Percentiles rank a stretch among this genome's conserved stretches.
These are phyloP conservation scores for Xanthia togata DNA, from an alignment of 2,888 invertebrate species.

Conservation along the genomic window DNA sequence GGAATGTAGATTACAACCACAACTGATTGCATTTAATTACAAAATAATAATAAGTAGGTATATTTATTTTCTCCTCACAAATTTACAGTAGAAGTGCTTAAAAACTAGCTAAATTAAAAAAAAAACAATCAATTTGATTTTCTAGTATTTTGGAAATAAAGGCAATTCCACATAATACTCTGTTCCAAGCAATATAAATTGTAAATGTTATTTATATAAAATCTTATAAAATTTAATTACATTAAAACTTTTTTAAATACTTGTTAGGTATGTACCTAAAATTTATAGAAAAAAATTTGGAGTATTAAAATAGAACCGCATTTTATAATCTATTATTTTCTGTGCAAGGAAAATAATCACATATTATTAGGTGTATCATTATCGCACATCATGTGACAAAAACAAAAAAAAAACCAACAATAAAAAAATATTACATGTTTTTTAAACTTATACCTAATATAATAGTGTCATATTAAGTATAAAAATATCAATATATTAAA, in stretches of 20 bases:
- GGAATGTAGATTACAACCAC: slow-evolving; percentile 47
- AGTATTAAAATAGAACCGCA: slow-evolving; percentile 29
- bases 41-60: neutral
- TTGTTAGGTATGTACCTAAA: slow-evolving; percentile 2
- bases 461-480: slow-evolving; percentile 51
- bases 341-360: slow-evolving; percentile 11
- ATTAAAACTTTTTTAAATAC: neutral
- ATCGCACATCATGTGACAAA: slow-evolving; percentile 5
- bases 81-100: neutral
- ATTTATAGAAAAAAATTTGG: slow-evolving; percentile 12
- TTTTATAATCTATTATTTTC: slow-evolving; percentile 9
- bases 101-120: neutral
- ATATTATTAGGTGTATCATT: slow-evolving; percentile 1
- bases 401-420: slow-evolving; percentile 48
- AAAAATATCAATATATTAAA: slow-evolving; percentile 67
- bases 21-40: neutral
- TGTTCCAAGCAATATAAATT: slow-evolving; percentile 27
- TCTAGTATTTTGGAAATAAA: slow-evolving; percentile 6
- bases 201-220: slow-evolving; percentile 28
- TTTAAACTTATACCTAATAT: slow-evolving; percentile 35
- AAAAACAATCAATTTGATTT: neutral
- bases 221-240: slow-evolving; percentile 20
- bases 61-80: neutral
- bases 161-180: slow-evolving; percentile 3
- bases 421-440: slow-evolving; percentile 46